Base-by-base conservation (phyloP, 2,113 vertebrate genomes). In the Coryphaenoides rupestris region DNA sequence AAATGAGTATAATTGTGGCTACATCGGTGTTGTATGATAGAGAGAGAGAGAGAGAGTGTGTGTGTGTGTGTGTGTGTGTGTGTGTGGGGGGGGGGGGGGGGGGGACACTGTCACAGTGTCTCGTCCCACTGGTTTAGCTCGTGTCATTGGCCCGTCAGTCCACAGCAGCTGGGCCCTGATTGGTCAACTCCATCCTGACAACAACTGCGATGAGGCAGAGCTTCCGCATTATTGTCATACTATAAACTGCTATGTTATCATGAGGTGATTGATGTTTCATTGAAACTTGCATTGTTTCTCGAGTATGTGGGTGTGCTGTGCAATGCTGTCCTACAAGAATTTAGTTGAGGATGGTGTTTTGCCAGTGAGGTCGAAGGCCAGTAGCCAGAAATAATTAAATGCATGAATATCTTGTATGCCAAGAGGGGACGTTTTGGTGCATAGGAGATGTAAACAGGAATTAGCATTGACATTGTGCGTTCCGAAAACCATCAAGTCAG, bases 141-240 rank as follows among this genome's bases (percentile, higher is more conserved):
- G 68, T 84, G 83, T 76, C 76, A 80, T 84, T 83, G 83, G 76
- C 66, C 78, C 72, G 19, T 1, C 47, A 69, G 54, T 70, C 62
- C 66, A 62, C 67, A 64, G 60, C 55, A 75, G 69, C 76, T 80
- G 46, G 55, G 85, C 80, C 85, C 85, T 80, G 66, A 74, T 84
- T 83, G 79, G 76, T 55, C 33, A 40, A 40, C 33, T 83, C 58
- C 76, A 64, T 68, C 62, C 62, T 26, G 54, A 46, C 26, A 55
- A 21, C 19, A 3, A 7, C 69, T 71, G 70, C 73, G 72, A 61
- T 68, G 63, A 61, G 59, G 7, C 50, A 55, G 45, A 17, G 33
- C 23, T 70, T 77, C 57, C 49, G 62, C 57, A 58, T 63, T 55
- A 50, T 58, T 54, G 10, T 15, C 2, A 16, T 12, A 6, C 16